Evolutionary conservation across 2,797 vertebrate genomes (phyloP).

Genomic region (Clarias platycephalus): DNA sequence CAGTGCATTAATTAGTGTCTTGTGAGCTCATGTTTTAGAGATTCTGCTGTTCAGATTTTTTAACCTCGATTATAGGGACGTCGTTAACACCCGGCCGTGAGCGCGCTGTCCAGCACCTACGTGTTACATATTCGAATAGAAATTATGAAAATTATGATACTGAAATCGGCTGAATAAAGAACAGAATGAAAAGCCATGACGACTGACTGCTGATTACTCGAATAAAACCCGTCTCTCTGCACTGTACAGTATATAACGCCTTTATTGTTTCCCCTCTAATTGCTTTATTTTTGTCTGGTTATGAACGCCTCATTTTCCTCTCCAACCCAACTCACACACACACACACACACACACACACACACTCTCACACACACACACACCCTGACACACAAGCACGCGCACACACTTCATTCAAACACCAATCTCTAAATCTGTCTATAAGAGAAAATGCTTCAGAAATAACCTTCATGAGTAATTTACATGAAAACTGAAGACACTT

Average conservation of each 20-base stretch:
- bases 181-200: background rate
- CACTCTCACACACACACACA: slow-evolving; percentile 1
- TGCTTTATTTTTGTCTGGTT: background rate
- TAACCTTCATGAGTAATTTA: background rate
- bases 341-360: background rate
- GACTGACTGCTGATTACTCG: background rate
- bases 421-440: background rate
- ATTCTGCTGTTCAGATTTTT: background rate
- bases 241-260: background rate
- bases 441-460: background rate
- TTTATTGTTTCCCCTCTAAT: slow-evolving; percentile 1
- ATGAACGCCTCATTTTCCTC: background rate
- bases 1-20: too few relatives aligned
- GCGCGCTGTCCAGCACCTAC: too few relatives aligned
- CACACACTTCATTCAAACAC: background rate
- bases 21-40: background rate
- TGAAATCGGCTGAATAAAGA: background rate
- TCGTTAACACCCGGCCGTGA: background rate
- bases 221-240: background rate
- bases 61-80: background rate
- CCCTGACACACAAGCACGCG: slow-evolving; percentile 11
- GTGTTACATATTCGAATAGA: background rate
- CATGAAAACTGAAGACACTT: background rate
- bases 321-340: background rate
- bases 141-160: background rate